Evolutionary conservation across 1,140 invertebrate genomes (phyloP).

Genomic region (Drosophila aff.): DNA sequence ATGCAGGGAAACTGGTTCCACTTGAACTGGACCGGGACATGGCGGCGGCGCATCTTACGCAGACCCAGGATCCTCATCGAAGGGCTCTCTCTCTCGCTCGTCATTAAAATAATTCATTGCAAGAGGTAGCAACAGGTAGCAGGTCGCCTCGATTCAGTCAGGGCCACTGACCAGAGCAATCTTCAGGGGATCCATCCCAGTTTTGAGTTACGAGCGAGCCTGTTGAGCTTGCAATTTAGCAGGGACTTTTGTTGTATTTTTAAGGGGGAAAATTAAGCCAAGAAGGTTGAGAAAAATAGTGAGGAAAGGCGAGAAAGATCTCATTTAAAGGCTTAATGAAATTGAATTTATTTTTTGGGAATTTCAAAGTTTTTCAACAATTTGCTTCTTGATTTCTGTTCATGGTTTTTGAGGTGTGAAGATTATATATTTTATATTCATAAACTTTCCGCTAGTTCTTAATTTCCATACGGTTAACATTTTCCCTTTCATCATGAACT

Average conservation of each 20-base stretch:
- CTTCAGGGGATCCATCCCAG: slow-evolving; percentile 15
- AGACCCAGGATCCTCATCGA: slow-evolving; percentile 47
- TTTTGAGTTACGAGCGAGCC: slow-evolving; percentile 64
- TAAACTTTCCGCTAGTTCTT: background rate
- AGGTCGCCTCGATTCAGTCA: slow-evolving; percentile 19
- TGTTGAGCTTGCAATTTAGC: slow-evolving; percentile 52
- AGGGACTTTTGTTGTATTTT: background rate
- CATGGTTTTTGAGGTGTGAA: background rate
- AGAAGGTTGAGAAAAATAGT: background rate
- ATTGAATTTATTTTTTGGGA: background rate
- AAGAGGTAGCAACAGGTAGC: slow-evolving; percentile 72
- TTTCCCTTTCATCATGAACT: slow-evolving; percentile 56
- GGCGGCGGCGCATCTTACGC: slow-evolving; percentile 64
- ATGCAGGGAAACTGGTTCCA: slow-evolving; percentile 54
- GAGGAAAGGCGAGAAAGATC: background rate
- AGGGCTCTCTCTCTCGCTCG: slow-evolving; percentile 48
- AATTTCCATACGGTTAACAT: slow-evolving; percentile 17
- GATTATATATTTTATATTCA: background rate
- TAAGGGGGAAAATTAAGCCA: slow-evolving; percentile 1
- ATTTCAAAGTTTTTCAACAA: background rate
- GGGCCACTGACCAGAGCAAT: slow-evolving; percentile 58
- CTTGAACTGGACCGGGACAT: slow-evolving; percentile 35
- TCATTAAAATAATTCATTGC: slow-evolving; percentile 83
- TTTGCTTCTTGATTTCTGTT: background rate
- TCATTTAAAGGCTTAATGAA: background rate